Percentiles rank a stretch among this genome's conserved stretches.
Evolutionary conservation across 2,797 vertebrate species (phyloP).

Genomic region (Bradypodion pumilum): DNA sequence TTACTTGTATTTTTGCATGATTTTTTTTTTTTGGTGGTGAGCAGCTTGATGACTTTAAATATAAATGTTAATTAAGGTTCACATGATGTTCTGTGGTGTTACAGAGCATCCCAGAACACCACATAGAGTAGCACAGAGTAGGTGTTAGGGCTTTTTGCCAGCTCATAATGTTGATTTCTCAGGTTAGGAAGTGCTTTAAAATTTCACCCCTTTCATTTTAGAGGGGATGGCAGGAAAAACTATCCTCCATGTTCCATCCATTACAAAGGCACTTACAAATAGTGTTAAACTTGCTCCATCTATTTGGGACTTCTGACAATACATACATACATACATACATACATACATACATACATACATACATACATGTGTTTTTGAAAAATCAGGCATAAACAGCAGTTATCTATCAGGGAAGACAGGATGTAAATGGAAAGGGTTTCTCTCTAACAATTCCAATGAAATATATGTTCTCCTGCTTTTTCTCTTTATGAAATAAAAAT

Average conservation of each 20-base stretch:
- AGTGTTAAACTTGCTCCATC: neutral
- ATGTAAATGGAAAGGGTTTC: neutral
- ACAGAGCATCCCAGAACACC: slow-evolving; percentile 54
- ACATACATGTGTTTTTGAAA: no score
- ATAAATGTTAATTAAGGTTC: slow-evolving; percentile 55
- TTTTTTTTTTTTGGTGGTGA: slow-evolving; percentile 53
- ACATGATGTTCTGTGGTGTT: slow-evolving; percentile 55
- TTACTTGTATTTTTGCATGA: slow-evolving; percentile 49
- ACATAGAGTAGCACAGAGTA: slow-evolving; percentile 50
- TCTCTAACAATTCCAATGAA: neutral
- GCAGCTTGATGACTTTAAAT: slow-evolving; percentile 64
- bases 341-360: no score
- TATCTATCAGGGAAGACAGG: neutral
- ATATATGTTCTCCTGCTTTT: slow-evolving; percentile 1
- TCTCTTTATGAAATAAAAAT: neutral
- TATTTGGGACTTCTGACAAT: neutral
- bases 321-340: no score
- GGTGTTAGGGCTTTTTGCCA: slow-evolving; percentile 39
- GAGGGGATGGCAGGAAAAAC: neutral
- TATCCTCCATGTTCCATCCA: no score
- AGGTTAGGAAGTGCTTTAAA: neutral
- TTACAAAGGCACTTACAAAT: neutral
- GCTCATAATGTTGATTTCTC: slow-evolving; percentile 42
- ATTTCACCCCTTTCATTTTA: slow-evolving; percentile 3
- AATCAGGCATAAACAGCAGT: neutral